Evolutionary conservation across 2,888 invertebrate species (phyloP), one percentile per base, ranked within the genome.

Genomic region (Imbricaverruca yamaguchii): DNA sequence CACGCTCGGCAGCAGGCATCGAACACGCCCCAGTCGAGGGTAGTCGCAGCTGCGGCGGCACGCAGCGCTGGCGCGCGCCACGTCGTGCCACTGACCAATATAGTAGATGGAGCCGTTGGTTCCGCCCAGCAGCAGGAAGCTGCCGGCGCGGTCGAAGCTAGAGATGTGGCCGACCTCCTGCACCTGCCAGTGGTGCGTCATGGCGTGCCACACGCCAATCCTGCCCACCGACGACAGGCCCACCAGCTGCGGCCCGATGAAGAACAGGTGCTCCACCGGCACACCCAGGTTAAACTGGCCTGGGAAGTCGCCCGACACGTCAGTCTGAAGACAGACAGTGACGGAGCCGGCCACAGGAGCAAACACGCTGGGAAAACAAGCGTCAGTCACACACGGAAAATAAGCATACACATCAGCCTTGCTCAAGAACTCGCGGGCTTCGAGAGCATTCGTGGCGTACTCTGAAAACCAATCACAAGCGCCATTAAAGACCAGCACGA

Each of bases 131-230:
- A 98, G 88, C 4, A 99, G 89, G 87, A 98, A 97, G 0, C 96
- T 97, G 0, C 98, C 98, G 53, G 98, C 98, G 0, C 97, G 97
- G 87, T 98, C 98, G 87, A 96, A 96, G 0, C 97, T 97, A 13
- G 96, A 92, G 82, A 98, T 95, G 3, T 97, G 95, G 25, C 96
- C 94, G 21, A 98, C 94, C 88, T 98, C 97, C 87, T 97, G 97
- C 74, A 96, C 93, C 89, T 98, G 98, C 97, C 98, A 98, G 88
- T 98, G 97, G 86, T 97, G 97, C 0, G 97, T 97, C 93, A 97
- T 97, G 0, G 97, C 95, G 88, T 98, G 98, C 98, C 98, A 98
- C n/a, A 98, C 98, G 1, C 98, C 98, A 53, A 98, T 94, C 88
- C 97, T 97, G 10, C 96, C 96, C 12, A 92, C 92, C 4, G 93